Base-by-base conservation (phyloP, 1,140 invertebrate species). In the Adelges cooleyi region DNA sequence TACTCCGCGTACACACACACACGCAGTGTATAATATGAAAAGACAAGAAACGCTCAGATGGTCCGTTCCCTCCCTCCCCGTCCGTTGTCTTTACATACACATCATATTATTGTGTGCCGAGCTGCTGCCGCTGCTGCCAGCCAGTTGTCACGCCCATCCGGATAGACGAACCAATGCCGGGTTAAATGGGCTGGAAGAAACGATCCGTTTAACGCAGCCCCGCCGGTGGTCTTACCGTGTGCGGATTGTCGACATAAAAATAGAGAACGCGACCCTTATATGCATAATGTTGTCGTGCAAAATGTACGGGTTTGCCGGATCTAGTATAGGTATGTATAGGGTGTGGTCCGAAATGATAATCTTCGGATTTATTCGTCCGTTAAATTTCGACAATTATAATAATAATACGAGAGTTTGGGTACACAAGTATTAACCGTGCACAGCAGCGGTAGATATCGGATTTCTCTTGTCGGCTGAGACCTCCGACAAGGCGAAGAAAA, bases 331-430 rank as follows among this genome's bases (percentile, higher is more conserved):
- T 10, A 15, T 9, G 23, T 11, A 8, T 23, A 23, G 54, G 54
- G 42, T 44, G 25, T 59, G 54, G 54, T 59, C 53, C 23, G 36
- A 23, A 23, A 33, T 13, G 40, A 56, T 56, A 42, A 56, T 56
- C 53, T 46, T 46, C n/a, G 42, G 56, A 62, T 46, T 48, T 33
- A 48, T 48, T 46, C 56, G 56, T 48, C 56, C 56, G 56, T 62
- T 62, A 62, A 62, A 62, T 48, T 18, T 44, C 42, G 17, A 62
- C 56, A 62, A 62, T 59, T 44, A 44, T 33, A 33, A 33, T 33
- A 33, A 33, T 33, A 5, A 33, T 11, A 33, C 5, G 29, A 33
- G n/a, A n/a, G n/a, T n/a, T n/a, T n/a, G n/a, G n/a, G n/a, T n/a
- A n/a, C n/a, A n/a, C n/a, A n/a, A n/a, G n/a, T n/a, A n/a, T n/a